Base-by-base conservation (phyloP, 2,888 invertebrate species). In the Listrodromus nycthemerus region DNA sequence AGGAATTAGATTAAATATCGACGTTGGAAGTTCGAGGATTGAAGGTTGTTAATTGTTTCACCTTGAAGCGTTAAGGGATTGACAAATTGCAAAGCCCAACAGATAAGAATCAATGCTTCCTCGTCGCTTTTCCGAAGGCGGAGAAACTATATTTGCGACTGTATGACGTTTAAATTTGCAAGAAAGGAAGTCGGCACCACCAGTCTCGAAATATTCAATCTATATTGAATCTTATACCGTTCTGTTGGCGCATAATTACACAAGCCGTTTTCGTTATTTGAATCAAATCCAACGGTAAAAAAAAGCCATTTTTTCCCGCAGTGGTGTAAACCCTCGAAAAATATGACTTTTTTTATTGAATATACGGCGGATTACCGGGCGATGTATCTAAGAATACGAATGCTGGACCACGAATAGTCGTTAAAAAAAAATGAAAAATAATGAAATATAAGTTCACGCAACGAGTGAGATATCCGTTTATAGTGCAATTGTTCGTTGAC, bases 361-460 rank as follows among this genome's bases (percentile, higher is more conserved):
- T 66, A 69, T 67, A 73, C 52, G 33, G 19, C 8, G 67, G 58
- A 58, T 52, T 41, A 41, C 41, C 75, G 76, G n/a, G n/a, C 67
- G 71, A 50, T 41, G 30, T 73, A 76, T 67, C 63, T 58, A 75
- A 74, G 65, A 69, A 77, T 69, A 65, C 61, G 73, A 80, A 77
- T 78, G 69, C 65, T 83, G 83, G 83, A 84, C 83, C 83, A 84
- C 80, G 55, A 77, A 78, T 80, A 67, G 77, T 71, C 50, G 70
- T 81, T n/a, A 65, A 37, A 70, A 58, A 79, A 79, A 37, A 33
- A 71, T 61, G 27, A 30, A 63, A 71, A 74, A 45, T 19, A 37
- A 45, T 41, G 30, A 30, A 48, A 63, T 45, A 75, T 24, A 65
- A 80, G 50, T 74, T 76, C 55, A 45, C 58, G 55, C 66, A 52